Evolutionary conservation across 2,888 invertebrate genomes (phyloP).

Genomic region (Gortyna flavago): DNA sequence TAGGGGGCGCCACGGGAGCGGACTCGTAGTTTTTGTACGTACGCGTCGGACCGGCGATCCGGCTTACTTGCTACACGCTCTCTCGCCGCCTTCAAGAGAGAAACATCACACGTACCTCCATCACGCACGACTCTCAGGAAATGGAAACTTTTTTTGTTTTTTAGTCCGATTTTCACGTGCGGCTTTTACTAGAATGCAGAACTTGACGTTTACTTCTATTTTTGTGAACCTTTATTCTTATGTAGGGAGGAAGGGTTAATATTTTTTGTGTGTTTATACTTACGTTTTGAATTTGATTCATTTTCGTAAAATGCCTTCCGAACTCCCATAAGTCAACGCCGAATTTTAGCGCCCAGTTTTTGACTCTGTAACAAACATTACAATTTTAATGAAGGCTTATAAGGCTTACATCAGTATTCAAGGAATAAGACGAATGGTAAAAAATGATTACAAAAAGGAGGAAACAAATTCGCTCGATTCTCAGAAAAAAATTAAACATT

Average conservation of each 20-base stretch:
- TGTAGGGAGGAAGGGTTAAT: neutral
- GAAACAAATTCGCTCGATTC: conserved; percentile 40
- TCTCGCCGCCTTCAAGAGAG: conserved; percentile 74
- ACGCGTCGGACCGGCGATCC: conserved; percentile 81
- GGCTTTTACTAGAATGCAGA: conserved; percentile 43
- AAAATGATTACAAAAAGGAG: conserved; percentile 36
- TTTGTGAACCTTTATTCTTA: neutral
- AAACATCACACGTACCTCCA: conserved; percentile 70
- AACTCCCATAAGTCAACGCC: conserved; percentile 97
- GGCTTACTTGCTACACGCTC: conserved; percentile 76
- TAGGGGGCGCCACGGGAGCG: conserved; percentile 67
- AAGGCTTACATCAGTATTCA: neutral
- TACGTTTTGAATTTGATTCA: conserved; percentile 96
- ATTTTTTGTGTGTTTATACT: conserved; percentile 81
- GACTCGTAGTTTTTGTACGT: conserved; percentile 82
- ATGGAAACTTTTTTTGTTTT: conserved; percentile 57
- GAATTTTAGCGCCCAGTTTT: conserved; percentile 97
- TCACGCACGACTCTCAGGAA: conserved; percentile 65
- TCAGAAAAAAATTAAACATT: conserved; percentile 71
- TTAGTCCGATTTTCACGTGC: conserved; percentile 28
- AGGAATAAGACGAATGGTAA: conserved; percentile 2
- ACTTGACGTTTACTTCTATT: conserved; percentile 11
- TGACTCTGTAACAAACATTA: conserved; percentile 92
- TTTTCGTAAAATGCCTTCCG: conserved; percentile 95
- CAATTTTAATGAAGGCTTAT: neutral